phyloP scores from a whole-genome alignment of 1,140 invertebrate species.

The Papilio glaucus region DNA sequence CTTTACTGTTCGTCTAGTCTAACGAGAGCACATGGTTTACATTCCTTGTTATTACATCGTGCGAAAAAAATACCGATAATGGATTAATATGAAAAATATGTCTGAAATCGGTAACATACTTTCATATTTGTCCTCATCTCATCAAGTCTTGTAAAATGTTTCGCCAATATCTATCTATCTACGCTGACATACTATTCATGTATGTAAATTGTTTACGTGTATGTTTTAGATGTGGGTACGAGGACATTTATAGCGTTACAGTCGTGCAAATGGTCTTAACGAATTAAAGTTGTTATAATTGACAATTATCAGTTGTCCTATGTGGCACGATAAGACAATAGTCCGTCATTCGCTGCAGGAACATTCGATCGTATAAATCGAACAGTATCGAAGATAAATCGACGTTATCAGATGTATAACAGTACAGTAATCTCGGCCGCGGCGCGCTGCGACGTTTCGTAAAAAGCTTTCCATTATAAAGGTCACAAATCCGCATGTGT shows the following conservation, averaged over 20 bases:
- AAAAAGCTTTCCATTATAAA: constrained; percentile 66
- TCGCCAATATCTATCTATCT: neutral
- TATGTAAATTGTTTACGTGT: neutral
- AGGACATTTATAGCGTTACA: constrained; percentile 23
- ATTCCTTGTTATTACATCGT: neutral
- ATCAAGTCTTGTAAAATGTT: neutral
- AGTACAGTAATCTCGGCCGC: constrained; percentile 58
- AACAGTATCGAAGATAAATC: constrained; percentile 66
- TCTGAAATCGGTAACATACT: too few relatives aligned
- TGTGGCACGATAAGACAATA: constrained; percentile 58
- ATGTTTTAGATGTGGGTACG: constrained; percentile 23
- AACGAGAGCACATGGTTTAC: neutral
- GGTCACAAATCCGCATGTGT: constrained; percentile 54
- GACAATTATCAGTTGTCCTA: neutral
- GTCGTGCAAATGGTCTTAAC: constrained; percentile 34
- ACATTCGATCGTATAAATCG: constrained; percentile 55
- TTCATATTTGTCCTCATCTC: too few relatives aligned
- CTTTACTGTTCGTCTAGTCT: neutral
- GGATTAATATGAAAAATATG: too few relatives aligned
- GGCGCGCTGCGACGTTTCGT: constrained; percentile 42
- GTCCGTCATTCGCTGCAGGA: constrained; percentile 56
- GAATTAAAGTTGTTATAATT: constrained; percentile 38
- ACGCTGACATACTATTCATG: constrained; percentile 12
- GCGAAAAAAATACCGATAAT: neutral
- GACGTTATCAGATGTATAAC: constrained; percentile 70